Percentiles rank a stretch among this genome's conserved stretches.
Evolutionary conservation across 92 coral and sea anemone species (phyloP).

Genomic region (Epizoanthus stellaris): DNA sequence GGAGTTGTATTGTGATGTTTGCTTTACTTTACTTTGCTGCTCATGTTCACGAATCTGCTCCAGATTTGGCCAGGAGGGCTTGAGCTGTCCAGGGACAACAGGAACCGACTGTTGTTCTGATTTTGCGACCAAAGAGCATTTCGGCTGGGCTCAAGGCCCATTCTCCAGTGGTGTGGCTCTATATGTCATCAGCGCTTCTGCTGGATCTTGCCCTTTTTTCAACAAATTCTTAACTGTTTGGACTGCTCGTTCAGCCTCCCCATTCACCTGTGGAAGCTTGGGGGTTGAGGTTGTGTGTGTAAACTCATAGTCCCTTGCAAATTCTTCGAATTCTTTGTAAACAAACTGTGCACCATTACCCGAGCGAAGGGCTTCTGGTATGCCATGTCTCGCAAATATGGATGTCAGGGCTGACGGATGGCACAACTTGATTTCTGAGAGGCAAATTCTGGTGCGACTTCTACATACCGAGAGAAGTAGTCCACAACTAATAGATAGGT

Average conservation of each 20-base stretch:
- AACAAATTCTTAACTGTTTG: constrained; percentile 11
- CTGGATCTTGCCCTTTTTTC: constrained; percentile 11
- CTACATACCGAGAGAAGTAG: constrained; percentile 29
- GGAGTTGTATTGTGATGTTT: background rate
- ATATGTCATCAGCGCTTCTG: background rate
- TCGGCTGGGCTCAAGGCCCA: background rate
- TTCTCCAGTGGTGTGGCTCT: background rate
- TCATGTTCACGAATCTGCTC: background rate
- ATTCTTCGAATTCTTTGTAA: too few species aligned
- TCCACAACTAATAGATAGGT: constrained; percentile 38
- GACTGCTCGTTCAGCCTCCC: background rate
- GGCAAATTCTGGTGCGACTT: background rate
- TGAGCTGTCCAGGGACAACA: constrained; percentile 7
- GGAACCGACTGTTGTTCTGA: constrained; percentile 2
- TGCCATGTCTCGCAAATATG: background rate
- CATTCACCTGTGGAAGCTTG: background rate
- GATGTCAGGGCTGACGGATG: background rate
- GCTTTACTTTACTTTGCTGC: background rate
- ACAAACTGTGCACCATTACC: too few species aligned
- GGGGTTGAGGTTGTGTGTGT: background rate
- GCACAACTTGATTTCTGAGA: background rate
- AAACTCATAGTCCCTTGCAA: background rate
- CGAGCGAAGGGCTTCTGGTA: background rate
- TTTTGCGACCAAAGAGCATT: background rate
- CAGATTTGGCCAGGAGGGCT: constrained; percentile 23